Conservation (phyloP, 1,140 invertebrate genomes). For the Pantala flavescens region DNA sequence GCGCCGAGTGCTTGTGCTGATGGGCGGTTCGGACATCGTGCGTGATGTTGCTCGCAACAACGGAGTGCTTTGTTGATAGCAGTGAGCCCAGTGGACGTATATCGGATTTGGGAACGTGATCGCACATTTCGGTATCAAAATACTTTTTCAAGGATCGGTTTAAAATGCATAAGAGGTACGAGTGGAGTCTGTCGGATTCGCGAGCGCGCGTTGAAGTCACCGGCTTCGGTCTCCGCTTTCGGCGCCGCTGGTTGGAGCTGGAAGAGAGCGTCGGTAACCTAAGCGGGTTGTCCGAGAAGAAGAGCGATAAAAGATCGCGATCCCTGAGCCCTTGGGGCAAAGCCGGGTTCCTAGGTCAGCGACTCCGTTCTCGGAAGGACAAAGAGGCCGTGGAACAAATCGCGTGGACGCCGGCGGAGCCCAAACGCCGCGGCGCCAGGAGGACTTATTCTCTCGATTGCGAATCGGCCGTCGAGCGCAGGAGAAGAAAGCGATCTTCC, state of each 20-base stretch:
- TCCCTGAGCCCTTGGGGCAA: neutral
- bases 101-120: no score
- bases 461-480: neutral
- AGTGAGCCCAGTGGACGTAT: no score
- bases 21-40: no score
- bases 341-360: neutral
- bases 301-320: neutral
- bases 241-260: constrained; percentile 23
- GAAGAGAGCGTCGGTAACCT: constrained; percentile 16
- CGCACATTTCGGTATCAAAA: no score
- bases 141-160: no score
- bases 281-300: neutral
- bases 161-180: constrained; percentile 9
- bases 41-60: no score
- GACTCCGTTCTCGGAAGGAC: neutral
- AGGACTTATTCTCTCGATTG: constrained; percentile 1
- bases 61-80: no score
- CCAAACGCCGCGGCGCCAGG: neutral
- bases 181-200: constrained; percentile 12
- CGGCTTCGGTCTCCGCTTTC: constrained; percentile 21
- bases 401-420: neutral
- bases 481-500: neutral
- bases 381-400: neutral
- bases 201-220: constrained; percentile 14
- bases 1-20: no score